These are phyloP conservation scores for Pyralis farinalis DNA, from an alignment of 2,888 invertebrate genomes.

Conservation along the genomic window DNA sequence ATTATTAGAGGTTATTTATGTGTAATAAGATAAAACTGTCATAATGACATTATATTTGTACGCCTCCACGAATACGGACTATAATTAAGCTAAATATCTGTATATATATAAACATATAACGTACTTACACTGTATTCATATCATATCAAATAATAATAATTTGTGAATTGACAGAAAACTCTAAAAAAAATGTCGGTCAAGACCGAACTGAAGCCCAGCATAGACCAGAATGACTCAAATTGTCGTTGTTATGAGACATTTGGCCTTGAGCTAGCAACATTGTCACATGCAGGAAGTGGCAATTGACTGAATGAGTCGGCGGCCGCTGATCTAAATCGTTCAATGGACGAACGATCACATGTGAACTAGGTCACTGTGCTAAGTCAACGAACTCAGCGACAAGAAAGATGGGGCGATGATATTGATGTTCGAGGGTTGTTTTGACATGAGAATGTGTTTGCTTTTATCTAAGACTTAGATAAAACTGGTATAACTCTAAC, in stretches of 20 bases:
- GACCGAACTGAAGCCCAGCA: background rate
- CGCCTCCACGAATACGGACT: too few species aligned
- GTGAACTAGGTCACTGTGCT: conserved; percentile 66
- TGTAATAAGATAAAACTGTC: too few species aligned
- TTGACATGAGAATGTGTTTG: conserved; percentile 7
- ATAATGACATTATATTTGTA: too few species aligned
- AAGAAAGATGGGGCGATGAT: conserved; percentile 15
- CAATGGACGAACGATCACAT: conserved; percentile 56
- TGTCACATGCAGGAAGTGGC: conserved; percentile 60
- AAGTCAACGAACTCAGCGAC: conserved; percentile 45
- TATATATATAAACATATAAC: too few species aligned
- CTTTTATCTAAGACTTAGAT: background rate
- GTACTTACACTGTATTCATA: too few species aligned
- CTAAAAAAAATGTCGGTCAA: background rate
- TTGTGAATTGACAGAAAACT: too few species aligned
- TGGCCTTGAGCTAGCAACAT: conserved; percentile 54
- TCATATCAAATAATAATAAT: too few species aligned
- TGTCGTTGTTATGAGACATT: conserved; percentile 19
- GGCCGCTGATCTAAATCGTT: conserved; percentile 51
- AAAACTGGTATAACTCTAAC: too few species aligned
- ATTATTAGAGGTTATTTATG: too few species aligned
- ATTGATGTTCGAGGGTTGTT: conserved; percentile 8
- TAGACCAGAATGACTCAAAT: background rate
- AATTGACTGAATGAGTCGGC: conserved; percentile 61
- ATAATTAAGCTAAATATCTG: too few species aligned